Conservation (phyloP, 2,888 invertebrate genomes). For the Tetheella fluctuosa region DNA sequence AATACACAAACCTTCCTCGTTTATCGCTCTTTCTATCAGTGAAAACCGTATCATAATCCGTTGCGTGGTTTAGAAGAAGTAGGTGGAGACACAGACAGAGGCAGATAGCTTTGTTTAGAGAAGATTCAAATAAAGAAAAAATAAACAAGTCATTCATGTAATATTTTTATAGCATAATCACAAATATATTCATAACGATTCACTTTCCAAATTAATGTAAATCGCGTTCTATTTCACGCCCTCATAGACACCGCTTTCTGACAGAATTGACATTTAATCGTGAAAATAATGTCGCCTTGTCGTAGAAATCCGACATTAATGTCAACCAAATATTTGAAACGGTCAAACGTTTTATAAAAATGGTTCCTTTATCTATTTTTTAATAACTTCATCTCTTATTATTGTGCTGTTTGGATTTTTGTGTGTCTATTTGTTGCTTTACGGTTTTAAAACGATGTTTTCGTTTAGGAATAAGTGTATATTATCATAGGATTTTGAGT, state of each 20-base stretch:
- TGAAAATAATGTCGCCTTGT: slow-evolving; percentile 6
- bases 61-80: no score
- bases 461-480: background rate
- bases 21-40: no score
- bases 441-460: background rate
- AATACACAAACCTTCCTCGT: no score
- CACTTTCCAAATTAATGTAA: slow-evolving; percentile 12
- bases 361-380: slow-evolving; percentile 1
- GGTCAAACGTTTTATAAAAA: background rate
- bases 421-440: background rate
- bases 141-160: background rate
- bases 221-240: slow-evolving; percentile 9
- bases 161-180: background rate
- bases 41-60: no score
- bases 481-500: background rate
- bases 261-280: slow-evolving; percentile 11
- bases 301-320: slow-evolving; percentile 10
- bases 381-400: slow-evolving; percentile 6
- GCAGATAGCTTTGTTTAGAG: no score
- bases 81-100: no score
- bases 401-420: background rate
- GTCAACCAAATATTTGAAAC: slow-evolving; percentile 6
- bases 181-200: background rate
- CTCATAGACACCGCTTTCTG: slow-evolving; percentile 3
- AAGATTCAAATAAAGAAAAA: no score